Evolutionary conservation across 2,797 vertebrate genomes (phyloP), one percentile per base, ranked within the genome.

Genomic region (Arctocebus calabarensis): DNA sequence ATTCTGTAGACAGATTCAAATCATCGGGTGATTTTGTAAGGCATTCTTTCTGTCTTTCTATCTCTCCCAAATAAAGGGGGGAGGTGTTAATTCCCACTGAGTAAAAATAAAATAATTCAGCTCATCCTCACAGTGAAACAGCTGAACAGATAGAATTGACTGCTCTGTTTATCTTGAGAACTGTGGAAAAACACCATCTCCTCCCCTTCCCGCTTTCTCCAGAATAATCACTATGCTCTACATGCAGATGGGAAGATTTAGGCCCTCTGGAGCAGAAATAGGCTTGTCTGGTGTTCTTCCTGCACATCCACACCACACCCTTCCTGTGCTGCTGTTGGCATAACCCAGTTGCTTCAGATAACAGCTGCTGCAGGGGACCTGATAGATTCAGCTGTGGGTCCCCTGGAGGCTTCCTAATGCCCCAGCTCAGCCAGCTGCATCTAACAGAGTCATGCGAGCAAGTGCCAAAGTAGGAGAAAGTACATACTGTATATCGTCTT

Each of bases 31-130:
- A 88, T 93, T 96, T 81, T 95, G 91, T 95, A 95, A 82, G 91
- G 55, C 20, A 74, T 27, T 59, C 73, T 92, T 43, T n/a, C 22
- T 95, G 62, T 84, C 32, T 88, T 55, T 34, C 37, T 61, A 22
- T 37, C 75, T 34, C 45, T 34, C 75, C 23, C 48, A 73, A 94
- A 79, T 17, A 85, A 88, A 20, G 52, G 55, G 62, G 29, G 70
- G 27, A 27, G 59, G 62, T 95, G 93, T 68, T 95, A 89, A 94
- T 89, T 96, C 87, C 91, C 74, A 96, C 55, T 62, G 93, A 74
- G 78, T 77, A 90, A 95, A 96, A 97, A 96, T 84, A 96, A 97
- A 96, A 68, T 90, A 96, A 95, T 75, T 97, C 94, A 75, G 84
- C 57, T 96, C 90, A 55, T 83, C 34, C 34, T 73, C 81, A 96